Conservation (phyloP, 2,888 invertebrate species). For the Boloria selene region DNA sequence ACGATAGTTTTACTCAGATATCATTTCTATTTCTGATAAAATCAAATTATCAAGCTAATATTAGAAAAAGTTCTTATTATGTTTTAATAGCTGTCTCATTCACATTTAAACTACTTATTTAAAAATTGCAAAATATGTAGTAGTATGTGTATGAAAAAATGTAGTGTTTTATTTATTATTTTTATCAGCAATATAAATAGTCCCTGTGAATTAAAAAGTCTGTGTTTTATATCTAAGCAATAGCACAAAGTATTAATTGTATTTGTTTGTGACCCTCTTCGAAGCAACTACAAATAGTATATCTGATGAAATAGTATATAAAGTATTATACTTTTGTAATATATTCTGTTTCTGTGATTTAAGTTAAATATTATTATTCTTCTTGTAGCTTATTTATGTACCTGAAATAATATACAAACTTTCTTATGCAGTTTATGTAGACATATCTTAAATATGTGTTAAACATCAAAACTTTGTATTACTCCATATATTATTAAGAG, state of each 20-base stretch:
- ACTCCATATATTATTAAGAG: neutral
- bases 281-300: too few relatives aligned
- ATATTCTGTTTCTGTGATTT: constrained; percentile 3
- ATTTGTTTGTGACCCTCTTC: constrained; percentile 7
- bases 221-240: constrained; percentile 20
- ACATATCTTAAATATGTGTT: constrained; percentile 7
- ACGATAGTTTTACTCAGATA: too few relatives aligned
- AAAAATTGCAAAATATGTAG: neutral
- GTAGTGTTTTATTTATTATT: neutral
- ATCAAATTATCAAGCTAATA: too few relatives aligned
- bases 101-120: too few relatives aligned
- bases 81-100: too few relatives aligned
- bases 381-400: constrained; percentile 28
- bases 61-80: too few relatives aligned
- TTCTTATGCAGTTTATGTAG: neutral
- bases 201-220: constrained; percentile 2
- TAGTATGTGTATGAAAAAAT: neutral
- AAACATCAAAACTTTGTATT: neutral
- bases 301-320: neutral
- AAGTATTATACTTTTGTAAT: constrained; percentile 15
- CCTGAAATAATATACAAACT: constrained; percentile 27
- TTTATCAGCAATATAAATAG: neutral
- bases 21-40: too few relatives aligned
- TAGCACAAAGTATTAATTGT: constrained; percentile 28
- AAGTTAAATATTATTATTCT: neutral